Conservation (phyloP, 2,888 invertebrate species). For the Acleris sparsana region DNA sequence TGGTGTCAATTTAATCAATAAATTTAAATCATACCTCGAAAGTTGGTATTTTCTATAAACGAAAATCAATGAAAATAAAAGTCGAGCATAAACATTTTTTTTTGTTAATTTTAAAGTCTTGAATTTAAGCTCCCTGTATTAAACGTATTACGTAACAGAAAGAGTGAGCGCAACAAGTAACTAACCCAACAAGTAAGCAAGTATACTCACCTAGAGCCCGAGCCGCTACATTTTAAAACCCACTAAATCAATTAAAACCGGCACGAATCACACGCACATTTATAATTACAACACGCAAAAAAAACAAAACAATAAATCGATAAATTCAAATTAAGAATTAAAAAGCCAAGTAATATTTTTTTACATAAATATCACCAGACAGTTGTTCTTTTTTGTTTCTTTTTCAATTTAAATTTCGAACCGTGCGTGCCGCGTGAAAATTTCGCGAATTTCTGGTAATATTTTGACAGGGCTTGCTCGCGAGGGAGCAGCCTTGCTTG, state of each 20-base stretch:
- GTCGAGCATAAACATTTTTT: background rate
- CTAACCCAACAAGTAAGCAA: constrained; percentile 21
- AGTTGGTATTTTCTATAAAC: background rate
- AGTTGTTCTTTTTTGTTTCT: background rate
- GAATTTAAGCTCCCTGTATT: background rate
- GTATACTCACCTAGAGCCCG: constrained; percentile 51
- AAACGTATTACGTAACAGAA: constrained; percentile 65
- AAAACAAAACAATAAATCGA: constrained; percentile 40
- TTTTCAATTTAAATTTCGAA: constrained; percentile 27
- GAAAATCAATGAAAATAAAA: background rate
- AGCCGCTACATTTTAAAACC: constrained; percentile 66
- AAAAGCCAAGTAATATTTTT: background rate
- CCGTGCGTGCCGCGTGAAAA: constrained; percentile 49
- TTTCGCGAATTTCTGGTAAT: constrained; percentile 62
- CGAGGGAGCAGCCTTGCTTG: constrained; percentile 68
- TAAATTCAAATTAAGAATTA: constrained; percentile 18
- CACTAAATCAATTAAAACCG: constrained; percentile 55
- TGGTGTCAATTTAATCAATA: too few relatives aligned
- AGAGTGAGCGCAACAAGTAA: constrained; percentile 57
- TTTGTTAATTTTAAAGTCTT: background rate
- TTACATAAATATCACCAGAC: background rate
- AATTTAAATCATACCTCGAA: too few relatives aligned
- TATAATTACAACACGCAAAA: constrained; percentile 42
- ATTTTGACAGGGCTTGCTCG: constrained; percentile 72
- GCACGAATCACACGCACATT: constrained; percentile 53